Base-by-base conservation (phyloP, 2,113 vertebrate genomes). In the Saiga tatarica region DNA sequence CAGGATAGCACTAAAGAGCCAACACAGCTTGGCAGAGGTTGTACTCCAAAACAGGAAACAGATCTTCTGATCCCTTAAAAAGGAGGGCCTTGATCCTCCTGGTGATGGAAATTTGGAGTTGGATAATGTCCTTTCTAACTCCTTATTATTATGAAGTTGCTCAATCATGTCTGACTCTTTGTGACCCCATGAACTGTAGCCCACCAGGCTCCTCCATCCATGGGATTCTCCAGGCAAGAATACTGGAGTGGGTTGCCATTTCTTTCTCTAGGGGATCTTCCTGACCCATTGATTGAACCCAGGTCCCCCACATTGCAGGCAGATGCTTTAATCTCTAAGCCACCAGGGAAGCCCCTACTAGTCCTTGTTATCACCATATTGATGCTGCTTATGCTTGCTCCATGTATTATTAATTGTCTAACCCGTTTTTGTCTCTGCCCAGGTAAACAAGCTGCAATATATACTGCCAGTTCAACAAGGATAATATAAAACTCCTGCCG, bases 371-470 rank as follows among this genome's bases (percentile, higher is more conserved):
- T 64, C 14, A 64, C 15, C 15, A 17, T 64, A 64, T 4, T n/a
- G 30, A 64, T n/a, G 62, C 30, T n/a, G 62, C 62, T 64, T 64
- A n/a, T n/a, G 62, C 33, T n/a, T 64, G 62, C 30, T 64, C 30
- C 62, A 64, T n/a, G 1, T n/a, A 64, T 16, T 62, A 30, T n/a
- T 33, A n/a, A 8, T 33, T 64, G 62, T 64, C 30, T n/a, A 64
- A n/a, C 30, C 30, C 1, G 0, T 45, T 64, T 17, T n/a, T n/a
- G 62, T 17, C 62, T 8, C 30, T 64, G 30, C 62, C 30, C 15
- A 64, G 7, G 7, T 64, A 6, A 64, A 64, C 62, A 64, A 64
- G 30, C 30, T 64, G 30, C 30, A n/a, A 4, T 9, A 64, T 9
- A 7, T 15, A 64, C 30, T 64, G 60, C 7, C 30, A 64, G 60